These are phyloP conservation scores for Nasonia longicornis DNA, from an alignment of 1,140 invertebrate genomes.

Conservation along the genomic window DNA sequence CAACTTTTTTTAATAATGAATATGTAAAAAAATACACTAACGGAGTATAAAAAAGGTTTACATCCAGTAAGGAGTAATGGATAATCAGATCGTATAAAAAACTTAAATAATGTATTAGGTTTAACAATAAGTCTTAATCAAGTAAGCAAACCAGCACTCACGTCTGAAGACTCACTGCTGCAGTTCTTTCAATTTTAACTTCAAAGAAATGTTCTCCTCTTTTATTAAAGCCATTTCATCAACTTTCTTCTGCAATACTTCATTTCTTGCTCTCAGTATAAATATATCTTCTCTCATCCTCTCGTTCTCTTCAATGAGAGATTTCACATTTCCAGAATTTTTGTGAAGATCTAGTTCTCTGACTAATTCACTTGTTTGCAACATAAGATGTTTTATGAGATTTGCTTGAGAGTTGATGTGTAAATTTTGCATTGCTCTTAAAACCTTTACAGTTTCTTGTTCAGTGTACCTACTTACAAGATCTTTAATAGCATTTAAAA, in stretches of 20 bases:
- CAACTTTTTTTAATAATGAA: not conserved
- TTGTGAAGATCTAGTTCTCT: constrained; percentile 55
- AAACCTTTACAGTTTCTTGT: constrained; percentile 59
- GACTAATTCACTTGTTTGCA: constrained; percentile 59
- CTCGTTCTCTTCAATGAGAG: constrained; percentile 59
- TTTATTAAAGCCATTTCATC: constrained; percentile 55
- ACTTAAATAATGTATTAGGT: not conserved
- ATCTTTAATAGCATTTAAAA: constrained; percentile 59
- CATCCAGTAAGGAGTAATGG: not conserved
- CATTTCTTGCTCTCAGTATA: constrained; percentile 54
- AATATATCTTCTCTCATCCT: constrained; percentile 56
- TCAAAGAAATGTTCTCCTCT: constrained; percentile 60
- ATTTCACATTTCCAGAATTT: constrained; percentile 51
- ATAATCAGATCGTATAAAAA: not conserved
- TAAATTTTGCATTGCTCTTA: constrained; percentile 57
- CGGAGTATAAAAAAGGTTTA: not conserved
- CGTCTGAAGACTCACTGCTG: constrained; percentile 31
- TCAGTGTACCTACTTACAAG: constrained; percentile 57
- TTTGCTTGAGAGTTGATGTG: constrained; percentile 61
- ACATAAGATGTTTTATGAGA: constrained; percentile 58
- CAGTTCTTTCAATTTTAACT: constrained; percentile 59
- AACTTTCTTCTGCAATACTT: constrained; percentile 56
- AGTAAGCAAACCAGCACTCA: constrained; percentile 24
- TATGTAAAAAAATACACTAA: constrained; percentile 20
- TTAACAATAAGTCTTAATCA: not conserved